A percentile compares a stretch with the other conserved stretches of the same genome.
Evolutionary conservation across 2,113 vertebrate species (phyloP).

Genomic region (Coturnix japonica): DNA sequence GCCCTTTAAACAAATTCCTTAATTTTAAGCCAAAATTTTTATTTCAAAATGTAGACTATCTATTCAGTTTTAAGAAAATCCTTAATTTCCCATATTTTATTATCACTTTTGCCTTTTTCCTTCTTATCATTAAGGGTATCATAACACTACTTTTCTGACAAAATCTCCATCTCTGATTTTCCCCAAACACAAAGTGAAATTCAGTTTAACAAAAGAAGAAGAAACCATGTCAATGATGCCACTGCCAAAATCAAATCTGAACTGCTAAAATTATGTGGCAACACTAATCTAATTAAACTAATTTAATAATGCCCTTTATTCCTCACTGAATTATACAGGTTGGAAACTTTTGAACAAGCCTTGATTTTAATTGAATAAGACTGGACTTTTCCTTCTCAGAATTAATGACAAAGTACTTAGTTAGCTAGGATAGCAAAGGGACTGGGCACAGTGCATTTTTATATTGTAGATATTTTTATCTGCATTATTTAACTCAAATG

Average conservation of each 20-base stretch:
- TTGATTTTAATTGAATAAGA: slow-evolving; percentile 4
- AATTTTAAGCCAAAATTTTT: background rate
- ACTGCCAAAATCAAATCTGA: background rate
- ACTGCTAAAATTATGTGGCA: background rate
- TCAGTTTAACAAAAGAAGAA: background rate
- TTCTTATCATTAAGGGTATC: background rate
- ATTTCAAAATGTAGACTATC: background rate
- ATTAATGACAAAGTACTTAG: background rate
- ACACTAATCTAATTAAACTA: background rate
- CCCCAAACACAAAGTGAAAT: background rate
- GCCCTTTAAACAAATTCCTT: background rate
- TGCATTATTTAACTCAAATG: background rate
- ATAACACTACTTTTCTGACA: background rate
- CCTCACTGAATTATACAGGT: background rate
- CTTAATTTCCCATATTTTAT: background rate
- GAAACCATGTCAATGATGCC: background rate
- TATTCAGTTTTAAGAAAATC: background rate
- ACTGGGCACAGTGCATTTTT: background rate
- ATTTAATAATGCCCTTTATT: slow-evolving; percentile 7
- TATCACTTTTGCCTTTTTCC: background rate
- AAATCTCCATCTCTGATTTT: background rate
- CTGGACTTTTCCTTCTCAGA: background rate
- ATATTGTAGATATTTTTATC: slow-evolving; percentile 1
- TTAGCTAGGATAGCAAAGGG: background rate
- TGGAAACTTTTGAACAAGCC: background rate